These are phyloP conservation scores for Cavia aperea DNA, from an alignment of 2,113 vertebrate genomes.

Conservation along the genomic window DNA sequence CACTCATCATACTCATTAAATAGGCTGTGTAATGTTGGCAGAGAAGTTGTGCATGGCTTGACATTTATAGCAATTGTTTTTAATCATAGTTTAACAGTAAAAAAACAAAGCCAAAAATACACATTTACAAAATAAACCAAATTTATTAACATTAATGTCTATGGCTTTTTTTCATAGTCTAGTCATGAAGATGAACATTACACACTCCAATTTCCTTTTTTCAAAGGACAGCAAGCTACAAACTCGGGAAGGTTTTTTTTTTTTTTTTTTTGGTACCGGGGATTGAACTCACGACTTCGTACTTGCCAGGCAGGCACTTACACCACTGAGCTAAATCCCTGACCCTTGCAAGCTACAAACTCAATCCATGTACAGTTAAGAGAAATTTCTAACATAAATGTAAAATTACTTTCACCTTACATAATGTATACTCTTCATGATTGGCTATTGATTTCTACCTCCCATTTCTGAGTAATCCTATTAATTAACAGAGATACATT, in stretches of 20 bases:
- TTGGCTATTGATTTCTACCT: slow-evolving; percentile 53
- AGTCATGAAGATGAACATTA: not conserved
- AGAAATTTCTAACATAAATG: slow-evolving; percentile 56
- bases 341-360: slow-evolving; percentile 54
- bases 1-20: not conserved
- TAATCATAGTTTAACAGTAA: not conserved
- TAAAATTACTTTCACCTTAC: slow-evolving; percentile 53
- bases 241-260: not conserved
- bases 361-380: slow-evolving; percentile 54
- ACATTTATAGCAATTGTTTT: not conserved
- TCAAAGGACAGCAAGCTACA: slow-evolving; percentile 64
- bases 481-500: slow-evolving; percentile 66
- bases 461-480: slow-evolving; percentile 58
- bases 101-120: slow-evolving; percentile 18
- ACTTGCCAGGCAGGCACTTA: too few relatives aligned
- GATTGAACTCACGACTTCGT: too few relatives aligned
- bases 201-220: slow-evolving; percentile 40
- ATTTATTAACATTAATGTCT: not conserved
- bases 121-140: not conserved
- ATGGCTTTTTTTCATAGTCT: not conserved
- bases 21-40: not conserved
- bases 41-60: not conserved
- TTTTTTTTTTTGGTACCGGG: too few relatives aligned
- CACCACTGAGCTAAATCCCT: too few relatives aligned
- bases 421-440: slow-evolving; percentile 54